Evolutionary conservation across 1,140 invertebrate species (phyloP).

Genomic region (Harpegnathos saltator): DNA sequence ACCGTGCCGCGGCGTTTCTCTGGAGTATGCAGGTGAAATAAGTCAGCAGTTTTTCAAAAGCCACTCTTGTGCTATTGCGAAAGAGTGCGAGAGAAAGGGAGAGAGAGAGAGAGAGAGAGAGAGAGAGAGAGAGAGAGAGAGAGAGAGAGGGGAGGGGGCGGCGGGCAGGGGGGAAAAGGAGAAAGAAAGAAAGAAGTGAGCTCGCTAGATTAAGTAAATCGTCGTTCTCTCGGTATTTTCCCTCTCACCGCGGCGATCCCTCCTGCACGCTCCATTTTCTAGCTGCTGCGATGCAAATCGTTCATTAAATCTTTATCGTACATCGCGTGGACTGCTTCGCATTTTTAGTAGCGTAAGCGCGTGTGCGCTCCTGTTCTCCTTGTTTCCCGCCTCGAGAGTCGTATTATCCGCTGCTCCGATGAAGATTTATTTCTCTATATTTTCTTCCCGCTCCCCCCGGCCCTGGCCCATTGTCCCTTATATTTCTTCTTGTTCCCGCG

Average conservation of each 20-base stretch:
- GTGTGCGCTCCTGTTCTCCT: not conserved
- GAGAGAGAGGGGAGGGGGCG: too few species aligned
- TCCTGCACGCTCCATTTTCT: conserved; percentile 21
- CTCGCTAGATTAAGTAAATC: conserved; percentile 68
- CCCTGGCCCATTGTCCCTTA: not conserved
- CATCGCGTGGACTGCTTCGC: not conserved
- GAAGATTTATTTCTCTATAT: not conserved
- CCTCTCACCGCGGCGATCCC: not conserved
- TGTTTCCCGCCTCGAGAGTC: not conserved
- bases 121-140: not conserved
- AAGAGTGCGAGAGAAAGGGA: not conserved
- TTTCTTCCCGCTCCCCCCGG: not conserved
- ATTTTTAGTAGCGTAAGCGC: not conserved
- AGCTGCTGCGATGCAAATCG: conserved; percentile 7
- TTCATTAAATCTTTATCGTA: conserved; percentile 26
- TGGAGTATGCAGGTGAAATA: conserved; percentile 51
- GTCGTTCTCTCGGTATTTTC: conserved; percentile 23
- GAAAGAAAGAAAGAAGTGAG: conserved; percentile 14
- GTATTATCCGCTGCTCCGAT: conserved; percentile 15
- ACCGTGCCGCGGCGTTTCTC: conserved; percentile 7
- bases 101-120: not conserved
- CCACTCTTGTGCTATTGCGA: conserved; percentile 32
- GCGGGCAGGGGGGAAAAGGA: too few species aligned
- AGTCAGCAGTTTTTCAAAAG: conserved; percentile 63
- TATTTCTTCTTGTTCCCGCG: conserved; percentile 49